phyloP scores from a whole-genome alignment of 2,888 invertebrate species.

The Eupithecia inturbata region DNA sequence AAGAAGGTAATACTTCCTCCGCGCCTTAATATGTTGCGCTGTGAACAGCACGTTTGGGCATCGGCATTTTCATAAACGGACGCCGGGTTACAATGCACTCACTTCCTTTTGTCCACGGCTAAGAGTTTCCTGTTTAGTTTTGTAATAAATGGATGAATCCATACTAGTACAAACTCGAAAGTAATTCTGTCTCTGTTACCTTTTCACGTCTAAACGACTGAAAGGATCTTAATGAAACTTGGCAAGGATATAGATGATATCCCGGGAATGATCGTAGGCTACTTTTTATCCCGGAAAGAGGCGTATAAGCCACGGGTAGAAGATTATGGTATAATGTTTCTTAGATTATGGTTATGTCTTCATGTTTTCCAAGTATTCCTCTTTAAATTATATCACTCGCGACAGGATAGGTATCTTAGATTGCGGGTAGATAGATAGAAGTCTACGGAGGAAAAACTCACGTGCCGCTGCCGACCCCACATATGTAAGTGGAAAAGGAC shows the following conservation, averaged over 20 bases:
- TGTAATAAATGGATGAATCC: conserved; percentile 16
- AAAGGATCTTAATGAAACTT: background rate
- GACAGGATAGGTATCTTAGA: background rate
- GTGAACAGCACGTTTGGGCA: conserved; percentile 44
- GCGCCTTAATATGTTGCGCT: conserved; percentile 31
- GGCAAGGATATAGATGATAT: background rate
- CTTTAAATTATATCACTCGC: background rate
- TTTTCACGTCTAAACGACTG: too few species aligned
- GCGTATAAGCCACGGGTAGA: too few species aligned
- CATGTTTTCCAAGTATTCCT: background rate
- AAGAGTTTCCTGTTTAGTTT: conserved; percentile 63
- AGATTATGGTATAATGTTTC: background rate
- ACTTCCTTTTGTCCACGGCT: conserved; percentile 67
- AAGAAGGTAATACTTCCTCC: conserved; percentile 35
- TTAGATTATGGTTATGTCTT: too few species aligned
- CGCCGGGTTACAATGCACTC: conserved; percentile 71
- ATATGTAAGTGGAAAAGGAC: background rate
- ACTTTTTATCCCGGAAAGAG: too few species aligned
- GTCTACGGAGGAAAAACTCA: background rate
- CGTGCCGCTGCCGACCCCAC: background rate
- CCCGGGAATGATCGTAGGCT: too few species aligned
- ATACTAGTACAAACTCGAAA: background rate
- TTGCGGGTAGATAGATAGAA: background rate
- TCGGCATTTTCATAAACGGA: conserved; percentile 50
- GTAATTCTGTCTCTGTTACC: background rate